Conservation (phyloP, 2,888 invertebrate genomes). For the Polia nebulosa region DNA sequence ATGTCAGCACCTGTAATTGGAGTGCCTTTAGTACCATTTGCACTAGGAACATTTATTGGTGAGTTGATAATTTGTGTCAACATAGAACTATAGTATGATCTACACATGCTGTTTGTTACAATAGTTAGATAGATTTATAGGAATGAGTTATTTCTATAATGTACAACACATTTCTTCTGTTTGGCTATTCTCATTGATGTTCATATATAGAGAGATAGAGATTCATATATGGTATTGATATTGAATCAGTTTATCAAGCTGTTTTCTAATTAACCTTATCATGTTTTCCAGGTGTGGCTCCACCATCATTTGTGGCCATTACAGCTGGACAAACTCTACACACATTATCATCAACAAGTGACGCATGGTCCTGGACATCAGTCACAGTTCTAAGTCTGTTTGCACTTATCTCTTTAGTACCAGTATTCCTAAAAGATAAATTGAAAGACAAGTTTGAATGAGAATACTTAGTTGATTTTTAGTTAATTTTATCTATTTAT, state of each 20-base stretch:
- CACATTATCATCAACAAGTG: slow-evolving; percentile 96
- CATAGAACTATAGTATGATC: too few species aligned
- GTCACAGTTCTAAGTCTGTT: slow-evolving; percentile 94
- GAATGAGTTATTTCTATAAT: not conserved
- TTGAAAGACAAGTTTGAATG: slow-evolving; percentile 95
- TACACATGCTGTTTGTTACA: not conserved
- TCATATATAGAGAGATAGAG: too few species aligned
- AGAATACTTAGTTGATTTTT: slow-evolving; percentile 76
- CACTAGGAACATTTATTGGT: slow-evolving; percentile 98
- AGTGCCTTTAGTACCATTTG: slow-evolving; percentile 98
- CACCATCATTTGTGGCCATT: slow-evolving; percentile 99
- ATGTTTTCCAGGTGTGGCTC: slow-evolving; percentile 94
- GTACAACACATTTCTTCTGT: too few species aligned
- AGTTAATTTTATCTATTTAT: slow-evolving; percentile 80
- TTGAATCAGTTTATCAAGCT: too few species aligned
- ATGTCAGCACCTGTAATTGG: slow-evolving; percentile 99
- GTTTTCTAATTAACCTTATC: too few species aligned
- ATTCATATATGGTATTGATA: too few species aligned
- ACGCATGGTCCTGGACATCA: slow-evolving; percentile 97
- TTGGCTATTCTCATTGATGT: too few species aligned
- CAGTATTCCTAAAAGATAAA: slow-evolving; percentile 96
- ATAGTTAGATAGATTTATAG: not conserved
- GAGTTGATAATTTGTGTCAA: slow-evolving; percentile 72
- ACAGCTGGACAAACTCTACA: slow-evolving; percentile 99
- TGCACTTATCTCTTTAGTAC: slow-evolving; percentile 96